A percentile compares a stretch with the other conserved stretches of the same genome.
These are phyloP conservation scores for Eudasyphora cyanicolor DNA, from an alignment of 2,888 invertebrate species.

Conservation along the genomic window DNA sequence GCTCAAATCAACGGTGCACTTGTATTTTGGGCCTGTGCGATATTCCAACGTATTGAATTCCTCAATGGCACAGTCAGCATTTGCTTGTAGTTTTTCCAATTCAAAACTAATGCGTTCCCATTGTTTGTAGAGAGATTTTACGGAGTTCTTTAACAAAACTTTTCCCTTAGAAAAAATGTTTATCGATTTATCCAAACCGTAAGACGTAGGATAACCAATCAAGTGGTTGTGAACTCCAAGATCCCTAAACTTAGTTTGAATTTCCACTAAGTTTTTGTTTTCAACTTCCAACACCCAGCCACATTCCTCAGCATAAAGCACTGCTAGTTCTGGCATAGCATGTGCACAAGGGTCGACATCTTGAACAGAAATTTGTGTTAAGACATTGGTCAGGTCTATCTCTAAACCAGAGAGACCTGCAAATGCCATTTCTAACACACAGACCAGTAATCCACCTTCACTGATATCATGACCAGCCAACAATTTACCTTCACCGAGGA, in stretches of 20 bases:
- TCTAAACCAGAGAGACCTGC: conserved; percentile 91
- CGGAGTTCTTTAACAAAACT: conserved; percentile 82
- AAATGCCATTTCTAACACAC: conserved; percentile 97
- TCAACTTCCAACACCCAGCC: conserved; percentile 91
- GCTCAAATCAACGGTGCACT: conserved; percentile 85
- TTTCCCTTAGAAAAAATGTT: conserved; percentile 67
- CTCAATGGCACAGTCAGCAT: conserved; percentile 87
- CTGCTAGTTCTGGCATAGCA: conserved; percentile 82
- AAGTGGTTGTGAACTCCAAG: conserved; percentile 84
- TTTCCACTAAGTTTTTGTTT: conserved; percentile 81
- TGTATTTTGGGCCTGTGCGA: conserved; percentile 87
- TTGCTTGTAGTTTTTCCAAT: conserved; percentile 92
- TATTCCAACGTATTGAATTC: conserved; percentile 87
- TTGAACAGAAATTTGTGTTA: conserved; percentile 64
- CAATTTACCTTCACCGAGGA: conserved; percentile 83
- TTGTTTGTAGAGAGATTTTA: conserved; percentile 87
- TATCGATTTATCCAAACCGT: conserved; percentile 82
- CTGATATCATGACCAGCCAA: conserved; percentile 96
- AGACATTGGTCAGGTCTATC: conserved; percentile 83
- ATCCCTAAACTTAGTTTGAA: conserved; percentile 83
- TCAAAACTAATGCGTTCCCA: conserved; percentile 98
- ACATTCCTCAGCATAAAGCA: conserved; percentile 92
- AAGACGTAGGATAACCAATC: conserved; percentile 85
- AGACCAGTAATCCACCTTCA: conserved; percentile 96
- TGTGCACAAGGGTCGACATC: conserved; percentile 69